Percentiles rank a stretch among this genome's conserved stretches.
Conservation (phyloP, 1,140 invertebrate genomes). For the Pseudomyrmex concolor region DNA sequence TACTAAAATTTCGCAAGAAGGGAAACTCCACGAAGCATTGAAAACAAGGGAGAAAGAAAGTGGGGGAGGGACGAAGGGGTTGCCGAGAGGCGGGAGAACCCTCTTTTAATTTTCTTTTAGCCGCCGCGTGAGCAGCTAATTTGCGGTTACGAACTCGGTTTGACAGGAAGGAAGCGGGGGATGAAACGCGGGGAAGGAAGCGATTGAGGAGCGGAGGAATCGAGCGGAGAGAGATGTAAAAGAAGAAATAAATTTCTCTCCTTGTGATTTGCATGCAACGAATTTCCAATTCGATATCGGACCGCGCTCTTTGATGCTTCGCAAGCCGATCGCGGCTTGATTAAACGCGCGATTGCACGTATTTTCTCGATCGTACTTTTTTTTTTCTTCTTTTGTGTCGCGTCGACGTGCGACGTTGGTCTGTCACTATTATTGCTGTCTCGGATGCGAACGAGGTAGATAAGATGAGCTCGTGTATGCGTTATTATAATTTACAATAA, state of each 20-base stretch:
- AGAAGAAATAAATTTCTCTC: conserved; percentile 75
- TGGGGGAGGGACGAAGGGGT: conserved; percentile 48
- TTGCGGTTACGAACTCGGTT: conserved; percentile 72
- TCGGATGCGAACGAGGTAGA: conserved; percentile 11
- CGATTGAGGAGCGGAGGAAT: conserved; percentile 66
- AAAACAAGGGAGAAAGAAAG: conserved; percentile 46
- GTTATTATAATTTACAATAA: not conserved
- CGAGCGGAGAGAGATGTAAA: conserved; percentile 63
- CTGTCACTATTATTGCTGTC: conserved; percentile 4
- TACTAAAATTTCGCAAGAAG: no score
- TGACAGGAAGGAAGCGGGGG: conserved; percentile 74
- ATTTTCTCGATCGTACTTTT: conserved; percentile 10
- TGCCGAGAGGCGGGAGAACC: conserved; percentile 49
- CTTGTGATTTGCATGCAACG: conserved; percentile 78
- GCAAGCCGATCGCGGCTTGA: conserved; percentile 62
- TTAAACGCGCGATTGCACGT: conserved; percentile 64
- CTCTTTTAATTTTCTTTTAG: conserved; percentile 76
- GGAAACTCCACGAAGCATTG: not conserved
- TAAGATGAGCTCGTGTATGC: not conserved
- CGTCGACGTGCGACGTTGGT: not conserved
- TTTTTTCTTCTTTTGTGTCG: conserved; percentile 1
- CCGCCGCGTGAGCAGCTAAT: conserved; percentile 70
- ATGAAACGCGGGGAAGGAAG: conserved; percentile 40
- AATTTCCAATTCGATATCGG: conserved; percentile 71
- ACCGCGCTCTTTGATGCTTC: conserved; percentile 71